Percentiles rank a stretch among this genome's conserved stretches.
Conservation (phyloP, 2,888 invertebrate species). For the Choreutis nemorana region DNA sequence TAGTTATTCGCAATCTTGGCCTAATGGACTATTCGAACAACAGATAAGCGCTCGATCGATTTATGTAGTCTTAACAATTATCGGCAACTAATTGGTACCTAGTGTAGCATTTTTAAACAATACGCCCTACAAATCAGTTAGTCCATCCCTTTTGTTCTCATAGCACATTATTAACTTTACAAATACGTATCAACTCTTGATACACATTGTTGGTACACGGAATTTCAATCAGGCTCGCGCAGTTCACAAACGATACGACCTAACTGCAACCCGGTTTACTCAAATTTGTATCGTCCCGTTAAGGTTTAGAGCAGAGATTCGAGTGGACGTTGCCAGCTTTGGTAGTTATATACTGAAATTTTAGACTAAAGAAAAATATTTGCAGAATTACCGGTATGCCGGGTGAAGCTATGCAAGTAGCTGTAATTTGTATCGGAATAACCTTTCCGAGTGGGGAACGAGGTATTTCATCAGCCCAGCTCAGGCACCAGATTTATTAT, state of each 20-base stretch:
- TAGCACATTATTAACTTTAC: conserved; percentile 46
- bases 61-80: conserved; percentile 45
- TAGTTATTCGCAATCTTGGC: too few species aligned
- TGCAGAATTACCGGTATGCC: conserved; percentile 61
- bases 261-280: neutral
- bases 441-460: conserved; percentile 57
- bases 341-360: conserved; percentile 13
- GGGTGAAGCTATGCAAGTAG: conserved; percentile 54
- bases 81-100: conserved; percentile 47
- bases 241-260: neutral
- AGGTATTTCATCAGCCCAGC: conserved; percentile 52
- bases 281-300: neutral
- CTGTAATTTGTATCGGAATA: conserved; percentile 65
- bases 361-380: conserved; percentile 55
- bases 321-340: neutral
- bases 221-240: conserved; percentile 54
- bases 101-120: conserved; percentile 40
- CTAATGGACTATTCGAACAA: too few species aligned
- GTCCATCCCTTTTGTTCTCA: conserved; percentile 31
- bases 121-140: conserved; percentile 37
- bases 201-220: conserved; percentile 59
- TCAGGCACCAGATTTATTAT: conserved; percentile 55
- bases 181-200: conserved; percentile 45
- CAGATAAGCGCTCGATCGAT: conserved; percentile 25
- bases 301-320: neutral